These are phyloP conservation scores for Arctocebus calabarensis DNA, from an alignment of 2,797 vertebrate genomes.

Conservation along the genomic window DNA sequence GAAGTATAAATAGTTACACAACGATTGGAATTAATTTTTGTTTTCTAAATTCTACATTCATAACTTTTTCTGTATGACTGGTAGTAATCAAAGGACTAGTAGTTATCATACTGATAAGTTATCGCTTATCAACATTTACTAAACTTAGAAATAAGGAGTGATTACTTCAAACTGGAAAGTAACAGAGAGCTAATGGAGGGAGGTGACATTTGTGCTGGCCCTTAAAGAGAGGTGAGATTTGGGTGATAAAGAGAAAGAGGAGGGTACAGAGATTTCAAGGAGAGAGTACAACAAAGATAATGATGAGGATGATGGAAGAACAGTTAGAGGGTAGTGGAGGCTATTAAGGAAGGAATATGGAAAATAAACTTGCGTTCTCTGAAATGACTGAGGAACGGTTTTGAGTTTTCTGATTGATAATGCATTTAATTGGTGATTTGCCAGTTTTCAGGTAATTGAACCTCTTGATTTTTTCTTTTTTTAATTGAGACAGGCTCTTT, in stretches of 20 bases:
- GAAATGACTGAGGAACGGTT: not conserved
- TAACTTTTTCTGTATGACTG: not conserved
- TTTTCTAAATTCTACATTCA: not conserved
- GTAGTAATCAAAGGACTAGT: not conserved
- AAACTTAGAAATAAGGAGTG: not conserved
- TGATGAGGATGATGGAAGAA: not conserved
- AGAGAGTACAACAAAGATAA: not conserved
- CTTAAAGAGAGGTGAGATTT: not conserved
- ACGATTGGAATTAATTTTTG: not conserved
- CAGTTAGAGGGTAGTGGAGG: not conserved
- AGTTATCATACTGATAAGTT: not conserved
- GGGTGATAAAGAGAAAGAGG: not conserved
- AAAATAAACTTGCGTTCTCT: not conserved
- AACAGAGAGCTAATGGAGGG: not conserved
- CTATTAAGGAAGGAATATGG: not conserved
- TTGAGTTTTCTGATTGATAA: constrained; percentile 2
- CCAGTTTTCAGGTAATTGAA: not conserved
- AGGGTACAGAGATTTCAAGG: not conserved
- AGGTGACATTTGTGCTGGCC: not conserved
- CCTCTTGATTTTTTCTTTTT: too few relatives aligned
- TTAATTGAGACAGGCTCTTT: too few relatives aligned
- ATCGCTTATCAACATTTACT: not conserved
- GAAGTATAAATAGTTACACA: not conserved
- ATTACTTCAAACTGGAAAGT: not conserved
- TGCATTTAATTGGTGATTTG: not conserved